These are phyloP conservation scores for Cryptocheilus praepositus DNA, from an alignment of 2,888 invertebrate genomes.

Conservation along the genomic window DNA sequence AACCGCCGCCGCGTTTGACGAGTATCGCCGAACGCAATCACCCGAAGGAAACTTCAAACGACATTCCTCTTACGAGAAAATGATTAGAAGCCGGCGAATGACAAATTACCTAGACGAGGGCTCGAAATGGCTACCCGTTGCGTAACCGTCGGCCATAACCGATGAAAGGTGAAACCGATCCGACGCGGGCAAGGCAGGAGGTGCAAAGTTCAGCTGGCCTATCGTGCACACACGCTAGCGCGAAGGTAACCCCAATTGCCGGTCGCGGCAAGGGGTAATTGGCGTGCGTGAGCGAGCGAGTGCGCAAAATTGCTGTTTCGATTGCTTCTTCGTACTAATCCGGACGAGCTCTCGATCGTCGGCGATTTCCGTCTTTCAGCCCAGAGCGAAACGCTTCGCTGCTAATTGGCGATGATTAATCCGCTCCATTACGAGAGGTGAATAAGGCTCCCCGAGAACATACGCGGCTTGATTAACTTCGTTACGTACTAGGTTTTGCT, in stretches of 20 bases:
- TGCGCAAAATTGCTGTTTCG: neutral
- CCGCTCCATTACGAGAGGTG: no score
- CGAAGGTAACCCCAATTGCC: neutral
- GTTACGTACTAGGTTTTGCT: no score
- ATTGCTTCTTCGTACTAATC: neutral
- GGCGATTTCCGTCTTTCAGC: no score
- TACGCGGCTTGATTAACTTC: no score
- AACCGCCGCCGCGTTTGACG: constrained; percentile 37
- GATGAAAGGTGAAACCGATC: constrained; percentile 1
- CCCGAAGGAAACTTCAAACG: constrained; percentile 41
- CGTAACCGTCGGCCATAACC: neutral
- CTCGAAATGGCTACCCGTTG: neutral
- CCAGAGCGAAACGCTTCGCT: no score
- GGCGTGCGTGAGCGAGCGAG: constrained; percentile 1
- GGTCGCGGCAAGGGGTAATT: neutral
- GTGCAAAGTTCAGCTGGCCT: constrained; percentile 7
- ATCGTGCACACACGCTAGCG: constrained; percentile 6
- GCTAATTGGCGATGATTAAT: no score
- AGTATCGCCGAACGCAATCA: constrained; percentile 41
- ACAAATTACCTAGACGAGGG: no score
- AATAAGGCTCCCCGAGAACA: no score
- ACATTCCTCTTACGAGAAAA: constrained; percentile 8
- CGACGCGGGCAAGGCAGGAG: neutral
- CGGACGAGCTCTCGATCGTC: neutral
- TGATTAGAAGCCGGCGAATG: no score